These are phyloP conservation scores for Macrocentrus cingulum DNA, from an alignment of 1,140 invertebrate genomes.

Conservation along the genomic window DNA sequence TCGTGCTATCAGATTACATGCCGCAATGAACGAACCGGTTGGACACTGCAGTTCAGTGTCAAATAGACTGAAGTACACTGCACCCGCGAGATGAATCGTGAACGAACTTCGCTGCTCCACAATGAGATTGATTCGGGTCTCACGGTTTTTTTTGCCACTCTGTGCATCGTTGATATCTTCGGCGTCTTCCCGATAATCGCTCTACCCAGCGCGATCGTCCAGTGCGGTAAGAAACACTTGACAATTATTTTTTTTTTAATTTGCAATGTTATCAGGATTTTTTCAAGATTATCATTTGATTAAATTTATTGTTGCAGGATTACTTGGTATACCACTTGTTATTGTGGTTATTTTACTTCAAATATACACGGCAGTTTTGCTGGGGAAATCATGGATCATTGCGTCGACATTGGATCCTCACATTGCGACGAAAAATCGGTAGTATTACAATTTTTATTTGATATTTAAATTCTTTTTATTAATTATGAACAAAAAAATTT, in stretches of 20 bases:
- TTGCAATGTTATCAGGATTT: conserved; percentile 1
- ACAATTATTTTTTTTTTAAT: conserved; percentile 5
- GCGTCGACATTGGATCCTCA: conserved; percentile 68
- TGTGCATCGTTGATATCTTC: conserved; percentile 79
- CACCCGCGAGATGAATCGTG: conserved; percentile 33
- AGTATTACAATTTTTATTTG: conserved; percentile 12
- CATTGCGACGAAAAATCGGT: conserved; percentile 70
- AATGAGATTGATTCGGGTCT: conserved; percentile 53
- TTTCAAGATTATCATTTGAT: conserved; percentile 1
- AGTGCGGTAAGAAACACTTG: conserved; percentile 68
- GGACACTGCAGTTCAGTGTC: conserved; percentile 7
- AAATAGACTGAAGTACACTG: conserved; percentile 1
- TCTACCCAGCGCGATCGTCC: conserved; percentile 70
- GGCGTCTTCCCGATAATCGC: conserved; percentile 79
- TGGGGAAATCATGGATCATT: conserved; percentile 75
- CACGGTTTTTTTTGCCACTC: conserved; percentile 68
- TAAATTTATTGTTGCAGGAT: conserved; percentile 59
- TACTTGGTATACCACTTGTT: conserved; percentile 70
- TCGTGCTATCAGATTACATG: conserved; percentile 49
- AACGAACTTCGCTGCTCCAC: conserved; percentile 39
- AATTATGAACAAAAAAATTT: too few species aligned
- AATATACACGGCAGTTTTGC: conserved; percentile 73
- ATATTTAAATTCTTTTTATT: too few species aligned
- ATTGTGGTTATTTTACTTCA: conserved; percentile 68
- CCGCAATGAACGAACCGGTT: conserved; percentile 43